These are phyloP conservation scores for Prolemur simus DNA, from an alignment of 2,113 vertebrate genomes.

Conservation along the genomic window DNA sequence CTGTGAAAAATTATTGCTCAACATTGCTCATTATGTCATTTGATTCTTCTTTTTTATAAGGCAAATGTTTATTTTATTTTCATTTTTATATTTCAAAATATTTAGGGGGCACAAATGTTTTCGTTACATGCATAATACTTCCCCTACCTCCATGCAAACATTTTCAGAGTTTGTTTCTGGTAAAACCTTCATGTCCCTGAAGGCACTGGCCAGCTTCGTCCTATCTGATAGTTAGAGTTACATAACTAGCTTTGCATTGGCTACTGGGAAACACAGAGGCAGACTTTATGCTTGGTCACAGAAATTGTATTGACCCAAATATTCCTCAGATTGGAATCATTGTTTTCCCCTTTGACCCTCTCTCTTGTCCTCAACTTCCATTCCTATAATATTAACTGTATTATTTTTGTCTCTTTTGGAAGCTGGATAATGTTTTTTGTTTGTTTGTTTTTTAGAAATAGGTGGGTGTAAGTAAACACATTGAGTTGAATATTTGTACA, in stretches of 20 bases:
- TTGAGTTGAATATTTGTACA: background rate
- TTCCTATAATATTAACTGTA: background rate
- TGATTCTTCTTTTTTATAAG: background rate
- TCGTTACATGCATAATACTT: background rate
- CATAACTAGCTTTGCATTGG: background rate
- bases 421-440: no score
- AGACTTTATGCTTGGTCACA: background rate
- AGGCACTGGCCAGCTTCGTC: background rate
- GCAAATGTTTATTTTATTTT: no score
- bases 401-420: background rate
- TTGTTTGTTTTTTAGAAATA: background rate
- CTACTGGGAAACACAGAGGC: background rate
- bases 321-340: background rate
- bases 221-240: background rate
- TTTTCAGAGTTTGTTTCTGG: background rate
- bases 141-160: background rate
- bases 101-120: no score
- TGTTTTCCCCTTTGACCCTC: background rate
- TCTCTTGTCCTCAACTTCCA: background rate
- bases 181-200: background rate
- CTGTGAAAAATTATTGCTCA: conserved; percentile 2
- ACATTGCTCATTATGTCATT: background rate
- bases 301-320: background rate
- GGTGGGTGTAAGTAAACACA: background rate
- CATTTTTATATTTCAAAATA: no score